A percentile compares a stretch with the other conserved stretches of the same genome.
These are phyloP conservation scores for Vollenhovia emeryi DNA, from an alignment of 1,140 invertebrate species.

Conservation along the genomic window DNA sequence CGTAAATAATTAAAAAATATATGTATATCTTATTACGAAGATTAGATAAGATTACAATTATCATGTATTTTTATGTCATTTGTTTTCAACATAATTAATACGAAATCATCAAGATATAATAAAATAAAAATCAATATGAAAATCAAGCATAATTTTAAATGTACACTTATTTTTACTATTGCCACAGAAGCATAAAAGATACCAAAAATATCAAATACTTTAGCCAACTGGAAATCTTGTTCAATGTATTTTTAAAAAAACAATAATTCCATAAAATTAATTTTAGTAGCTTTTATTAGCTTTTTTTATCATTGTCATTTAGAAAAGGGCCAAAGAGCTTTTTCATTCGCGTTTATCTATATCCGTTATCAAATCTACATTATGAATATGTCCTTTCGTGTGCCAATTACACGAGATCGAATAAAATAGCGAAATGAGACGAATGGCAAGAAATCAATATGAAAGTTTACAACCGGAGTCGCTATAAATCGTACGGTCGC, in stretches of 20 bases:
- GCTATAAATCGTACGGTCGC: conserved; percentile 6
- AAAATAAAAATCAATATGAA: background rate
- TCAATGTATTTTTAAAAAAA: background rate
- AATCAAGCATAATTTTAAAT: background rate
- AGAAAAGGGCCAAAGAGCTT: background rate
- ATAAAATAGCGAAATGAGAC: background rate
- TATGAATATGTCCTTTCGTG: background rate
- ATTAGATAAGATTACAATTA: background rate
- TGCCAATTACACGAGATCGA: background rate
- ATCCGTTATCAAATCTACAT: too few relatives aligned
- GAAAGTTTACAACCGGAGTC: conserved; percentile 27
- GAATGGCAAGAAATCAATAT: conserved; percentile 23
- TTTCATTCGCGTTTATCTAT: background rate
- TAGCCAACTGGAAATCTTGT: background rate
- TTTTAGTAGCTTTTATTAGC: background rate
- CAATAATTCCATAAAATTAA: background rate
- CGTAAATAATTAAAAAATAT: background rate
- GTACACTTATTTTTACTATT: conserved; percentile 11
- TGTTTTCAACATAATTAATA: background rate
- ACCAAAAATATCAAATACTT: background rate
- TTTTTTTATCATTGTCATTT: background rate
- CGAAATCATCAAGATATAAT: background rate
- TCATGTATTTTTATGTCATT: background rate
- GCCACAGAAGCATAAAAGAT: background rate
- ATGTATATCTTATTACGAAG: too few relatives aligned